A percentile compares a stretch with the other conserved stretches of the same genome.
Conservation (phyloP, 2,113 vertebrate species). For the Condylura cristata region DNA sequence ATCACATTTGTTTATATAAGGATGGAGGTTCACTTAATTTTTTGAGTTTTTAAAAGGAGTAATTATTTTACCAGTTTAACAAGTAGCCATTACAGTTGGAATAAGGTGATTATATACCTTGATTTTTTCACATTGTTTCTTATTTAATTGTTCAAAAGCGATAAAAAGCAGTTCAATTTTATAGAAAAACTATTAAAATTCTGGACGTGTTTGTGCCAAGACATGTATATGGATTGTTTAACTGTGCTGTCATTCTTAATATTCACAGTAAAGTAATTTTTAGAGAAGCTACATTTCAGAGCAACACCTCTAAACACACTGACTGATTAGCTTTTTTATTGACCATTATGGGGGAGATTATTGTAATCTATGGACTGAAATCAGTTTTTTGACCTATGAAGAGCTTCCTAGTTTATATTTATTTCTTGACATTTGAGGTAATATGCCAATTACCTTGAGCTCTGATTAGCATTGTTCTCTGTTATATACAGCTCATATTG, state of each 20-base stretch:
- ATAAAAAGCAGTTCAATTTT: slow-evolving; percentile 83
- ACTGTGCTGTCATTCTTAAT: slow-evolving; percentile 98
- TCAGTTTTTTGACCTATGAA: slow-evolving; percentile 90
- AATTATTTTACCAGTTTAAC: slow-evolving; percentile 58
- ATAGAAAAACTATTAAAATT: slow-evolving; percentile 92
- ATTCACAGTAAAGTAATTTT: slow-evolving; percentile 94
- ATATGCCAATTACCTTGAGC: slow-evolving; percentile 88
- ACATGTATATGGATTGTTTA: slow-evolving; percentile 96
- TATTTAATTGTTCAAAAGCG: slow-evolving; percentile 76
- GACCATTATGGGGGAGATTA: slow-evolving; percentile 91
- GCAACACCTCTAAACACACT: slow-evolving; percentile 92
- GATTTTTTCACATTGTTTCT: slow-evolving; percentile 70
- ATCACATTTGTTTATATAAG: slow-evolving; percentile 68
- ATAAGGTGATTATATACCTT: slow-evolving; percentile 63
- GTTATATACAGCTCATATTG: slow-evolving; percentile 81
- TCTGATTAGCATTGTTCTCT: slow-evolving; percentile 86
- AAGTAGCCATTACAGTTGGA: slow-evolving; percentile 48
- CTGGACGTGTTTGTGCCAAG: slow-evolving; percentile 91
- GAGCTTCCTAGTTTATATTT: slow-evolving; percentile 91
- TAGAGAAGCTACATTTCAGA: slow-evolving; percentile 93
- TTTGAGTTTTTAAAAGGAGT: slow-evolving; percentile 44
- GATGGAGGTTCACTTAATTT: slow-evolving; percentile 28
- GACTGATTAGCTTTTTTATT: slow-evolving; percentile 93
- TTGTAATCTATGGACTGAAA: slow-evolving; percentile 92
- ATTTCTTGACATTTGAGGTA: slow-evolving; percentile 90